Conservation (phyloP, 2,888 invertebrate species). For the Tupiocoris notatus region DNA sequence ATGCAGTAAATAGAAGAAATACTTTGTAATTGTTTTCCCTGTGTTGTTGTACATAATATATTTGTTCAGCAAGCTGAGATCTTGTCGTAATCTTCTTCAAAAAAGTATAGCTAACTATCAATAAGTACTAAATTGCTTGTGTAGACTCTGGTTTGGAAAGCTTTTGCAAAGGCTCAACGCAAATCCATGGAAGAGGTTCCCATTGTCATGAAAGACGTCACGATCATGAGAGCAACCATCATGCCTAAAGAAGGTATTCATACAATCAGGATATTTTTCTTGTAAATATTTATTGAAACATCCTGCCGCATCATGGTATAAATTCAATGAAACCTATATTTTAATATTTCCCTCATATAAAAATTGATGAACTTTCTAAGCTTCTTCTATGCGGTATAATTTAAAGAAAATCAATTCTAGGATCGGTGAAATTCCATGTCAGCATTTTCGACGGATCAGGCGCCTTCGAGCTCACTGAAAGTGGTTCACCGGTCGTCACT, state of each 20-base stretch:
- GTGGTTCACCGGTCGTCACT: slow-evolving; percentile 76
- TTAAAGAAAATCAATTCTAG: slow-evolving; percentile 46
- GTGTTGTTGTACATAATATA: too few relatives aligned
- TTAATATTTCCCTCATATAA: too few relatives aligned
- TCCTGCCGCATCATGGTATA: too few relatives aligned
- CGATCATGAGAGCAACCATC: slow-evolving; percentile 91
- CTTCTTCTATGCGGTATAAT: too few relatives aligned
- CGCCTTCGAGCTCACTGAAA: slow-evolving; percentile 83
- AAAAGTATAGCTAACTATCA: slow-evolving; percentile 46
- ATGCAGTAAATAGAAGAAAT: too few relatives aligned
- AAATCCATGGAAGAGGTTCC: slow-evolving; percentile 74
- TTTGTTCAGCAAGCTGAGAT: not conserved
- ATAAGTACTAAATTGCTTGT: slow-evolving; percentile 41
- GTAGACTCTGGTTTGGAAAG: slow-evolving; percentile 79
- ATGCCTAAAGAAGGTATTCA: slow-evolving; percentile 75
- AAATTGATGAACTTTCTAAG: too few relatives aligned
- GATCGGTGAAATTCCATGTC: slow-evolving; percentile 72
- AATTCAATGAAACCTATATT: too few relatives aligned
- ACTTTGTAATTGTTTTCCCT: too few relatives aligned
- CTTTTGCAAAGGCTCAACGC: slow-evolving; percentile 76
- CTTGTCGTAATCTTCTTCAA: not conserved
- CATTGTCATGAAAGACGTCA: slow-evolving; percentile 84
- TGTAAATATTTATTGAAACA: too few relatives aligned
- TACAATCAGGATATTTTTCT: too few relatives aligned
- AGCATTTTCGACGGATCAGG: slow-evolving; percentile 81